Base-by-base conservation (phyloP, 2,113 vertebrate genomes). In the Electrona antarctica region DNA sequence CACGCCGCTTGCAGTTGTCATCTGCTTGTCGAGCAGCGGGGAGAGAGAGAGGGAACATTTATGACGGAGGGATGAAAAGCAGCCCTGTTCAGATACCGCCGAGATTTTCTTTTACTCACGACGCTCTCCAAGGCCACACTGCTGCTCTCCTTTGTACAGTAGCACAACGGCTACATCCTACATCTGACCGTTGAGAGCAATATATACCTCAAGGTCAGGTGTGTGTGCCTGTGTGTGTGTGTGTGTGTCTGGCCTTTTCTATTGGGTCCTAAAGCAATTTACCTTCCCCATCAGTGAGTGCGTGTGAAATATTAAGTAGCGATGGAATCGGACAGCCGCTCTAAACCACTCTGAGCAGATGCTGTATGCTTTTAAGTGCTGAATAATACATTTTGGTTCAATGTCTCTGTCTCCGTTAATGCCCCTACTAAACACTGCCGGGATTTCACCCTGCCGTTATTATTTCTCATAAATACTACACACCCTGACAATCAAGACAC, bases 381-480 rank as follows among this genome's bases (percentile, higher is more conserved):
- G 86, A 92, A 91, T 91, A 90, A 91, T 91, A 81, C 80, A 92
- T 92, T 87, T 85, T 80, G 85, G 80, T 88, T 91, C 85, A 87
- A 87, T 80, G 84, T 90, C 76, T 87, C 82, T 61, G 70, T 80
- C 79, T 87, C 85, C 86, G 80, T 84, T 89, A 87, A 89, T 78
- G 81, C 77, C 71, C 65, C 70, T 7, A 82, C 79, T 85, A 84
- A 90, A 88, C 28, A 73, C 81, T 85, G 72, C 79, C 76, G 73
- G 78, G 85, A 79, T 78, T 82, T 82, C 74, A 66, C 82, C 60
- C 11, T 46, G 11, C 58, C 60, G 10, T 83, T 85, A 76, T 87
- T 87, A 84, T 79, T 83, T 77, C 81, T 87, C 82, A 90, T 87
- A 88, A 85, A 87, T 71, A 76, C 83, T 49, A 65, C 79, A 62